These are phyloP conservation scores for Tetanocera ferruginea DNA, from an alignment of 2,888 invertebrate species.

Conservation along the genomic window DNA sequence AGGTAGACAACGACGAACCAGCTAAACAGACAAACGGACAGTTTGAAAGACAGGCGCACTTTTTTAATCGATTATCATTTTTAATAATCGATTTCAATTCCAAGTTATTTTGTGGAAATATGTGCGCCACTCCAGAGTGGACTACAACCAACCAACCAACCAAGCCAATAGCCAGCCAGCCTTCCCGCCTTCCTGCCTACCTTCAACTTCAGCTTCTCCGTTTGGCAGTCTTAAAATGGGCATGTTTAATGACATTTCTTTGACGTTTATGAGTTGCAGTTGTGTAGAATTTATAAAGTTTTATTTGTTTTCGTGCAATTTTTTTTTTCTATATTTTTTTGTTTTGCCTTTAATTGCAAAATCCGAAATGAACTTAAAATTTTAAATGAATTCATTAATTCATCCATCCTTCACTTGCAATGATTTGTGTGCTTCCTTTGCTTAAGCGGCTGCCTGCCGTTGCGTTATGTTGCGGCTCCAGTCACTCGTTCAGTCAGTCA, in stretches of 20 bases:
- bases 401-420: slow-evolving; percentile 3
- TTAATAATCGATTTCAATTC: slow-evolving; percentile 68
- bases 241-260: slow-evolving; percentile 49
- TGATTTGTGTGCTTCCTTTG: slow-evolving; percentile 30
- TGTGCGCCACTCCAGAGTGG: slow-evolving; percentile 40
- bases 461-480: background rate
- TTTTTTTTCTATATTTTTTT: background rate
- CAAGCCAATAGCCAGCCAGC: background rate
- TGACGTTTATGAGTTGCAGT: slow-evolving; percentile 58
- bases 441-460: background rate
- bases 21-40: slow-evolving; percentile 12
- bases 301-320: background rate
- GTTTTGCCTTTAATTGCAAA: slow-evolving; percentile 27
- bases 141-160: background rate
- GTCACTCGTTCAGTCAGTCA: background rate
- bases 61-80: slow-evolving; percentile 70
- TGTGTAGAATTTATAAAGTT: slow-evolving; percentile 2
- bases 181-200: background rate
- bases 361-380: slow-evolving; percentile 30
- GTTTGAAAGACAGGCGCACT: slow-evolving; percentile 40
- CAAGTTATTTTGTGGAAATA: slow-evolving; percentile 45
- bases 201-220: background rate
- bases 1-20: background rate
- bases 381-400: slow-evolving; percentile 36
- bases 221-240: slow-evolving; percentile 21